Evolutionary conservation across 2,888 invertebrate genomes (phyloP).

Genomic region (Coleophora flavipennella): DNA sequence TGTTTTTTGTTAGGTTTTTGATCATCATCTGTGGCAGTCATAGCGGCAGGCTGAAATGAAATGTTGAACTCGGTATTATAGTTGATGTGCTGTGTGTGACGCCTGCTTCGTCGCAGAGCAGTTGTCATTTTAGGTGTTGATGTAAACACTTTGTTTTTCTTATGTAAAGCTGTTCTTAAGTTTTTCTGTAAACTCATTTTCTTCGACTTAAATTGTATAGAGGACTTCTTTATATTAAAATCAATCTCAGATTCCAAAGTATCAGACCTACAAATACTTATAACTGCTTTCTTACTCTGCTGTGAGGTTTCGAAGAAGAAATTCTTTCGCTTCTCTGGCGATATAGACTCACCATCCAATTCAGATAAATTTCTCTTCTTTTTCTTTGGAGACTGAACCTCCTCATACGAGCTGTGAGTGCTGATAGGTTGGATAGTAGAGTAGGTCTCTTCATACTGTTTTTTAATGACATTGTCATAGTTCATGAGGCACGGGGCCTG

Average conservation of each 20-base stretch:
- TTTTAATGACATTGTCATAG: conserved; percentile 46
- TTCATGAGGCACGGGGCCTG: conserved; percentile 60
- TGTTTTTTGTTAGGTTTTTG: conserved; percentile 14
- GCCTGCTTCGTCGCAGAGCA: conserved; percentile 40
- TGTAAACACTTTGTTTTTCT: conserved; percentile 46
- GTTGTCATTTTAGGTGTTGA: conserved; percentile 46
- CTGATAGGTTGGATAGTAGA: conserved; percentile 34
- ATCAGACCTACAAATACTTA: conserved; percentile 38
- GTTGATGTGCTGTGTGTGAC: conserved; percentile 38
- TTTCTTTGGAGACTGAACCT: conserved; percentile 36
- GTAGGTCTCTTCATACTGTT: conserved; percentile 34
- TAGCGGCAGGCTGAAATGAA: conserved; percentile 35
- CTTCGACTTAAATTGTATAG: conserved; percentile 36
- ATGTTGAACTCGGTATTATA: conserved; percentile 35
- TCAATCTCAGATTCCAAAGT: conserved; percentile 43
- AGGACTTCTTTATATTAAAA: conserved; percentile 51
- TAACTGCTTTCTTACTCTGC: conserved; percentile 25
- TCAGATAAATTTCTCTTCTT: conserved; percentile 48
- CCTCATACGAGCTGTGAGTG: conserved; percentile 26
- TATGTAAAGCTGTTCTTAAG: conserved; percentile 28
- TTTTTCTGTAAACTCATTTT: conserved; percentile 33
- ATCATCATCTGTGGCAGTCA: conserved; percentile 24
- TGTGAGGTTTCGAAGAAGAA: conserved; percentile 46
- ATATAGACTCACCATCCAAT: conserved; percentile 42
- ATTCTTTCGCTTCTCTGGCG: conserved; percentile 39